Conservation (phyloP, 2,888 invertebrate genomes). For the Drosophila pseudotakahashii region DNA sequence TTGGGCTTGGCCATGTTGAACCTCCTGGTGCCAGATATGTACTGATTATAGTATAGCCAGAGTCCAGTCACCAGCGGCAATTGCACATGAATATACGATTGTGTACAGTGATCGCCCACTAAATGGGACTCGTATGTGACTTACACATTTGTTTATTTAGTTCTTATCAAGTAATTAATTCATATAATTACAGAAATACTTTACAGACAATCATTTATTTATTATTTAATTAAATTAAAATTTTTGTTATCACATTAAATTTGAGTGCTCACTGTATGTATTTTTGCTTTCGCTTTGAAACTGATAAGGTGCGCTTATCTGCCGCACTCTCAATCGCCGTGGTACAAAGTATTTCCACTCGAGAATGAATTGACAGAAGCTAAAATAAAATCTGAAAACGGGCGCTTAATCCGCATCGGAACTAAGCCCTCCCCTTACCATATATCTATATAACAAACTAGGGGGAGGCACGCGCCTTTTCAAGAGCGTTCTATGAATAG, state of each 20-base stretch:
- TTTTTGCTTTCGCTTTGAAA: conserved; percentile 17
- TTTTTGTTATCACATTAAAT: too few species aligned
- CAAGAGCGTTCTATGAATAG: conserved; percentile 54
- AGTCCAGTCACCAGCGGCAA: conserved; percentile 28
- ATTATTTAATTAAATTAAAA: background rate
- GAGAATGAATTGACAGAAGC: conserved; percentile 38
- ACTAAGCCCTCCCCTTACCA: background rate
- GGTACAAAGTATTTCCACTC: conserved; percentile 47
- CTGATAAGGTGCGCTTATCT: conserved; percentile 40
- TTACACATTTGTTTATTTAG: too few species aligned
- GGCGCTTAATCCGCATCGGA: conserved; percentile 27
- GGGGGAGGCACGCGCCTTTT: background rate
- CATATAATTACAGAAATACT: background rate
- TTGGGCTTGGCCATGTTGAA: conserved; percentile 64
- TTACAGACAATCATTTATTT: background rate
- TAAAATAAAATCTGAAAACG: conserved; percentile 2
- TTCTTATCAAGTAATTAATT: too few species aligned
- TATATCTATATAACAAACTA: background rate
- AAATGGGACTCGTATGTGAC: background rate
- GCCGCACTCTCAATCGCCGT: conserved; percentile 31
- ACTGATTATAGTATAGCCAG: conserved; percentile 62
- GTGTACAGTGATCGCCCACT: conserved; percentile 5
- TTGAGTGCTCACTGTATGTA: conserved; percentile 20
- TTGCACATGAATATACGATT: background rate
- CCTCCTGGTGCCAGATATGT: conserved; percentile 45